Evolutionary conservation across 2,113 vertebrate genomes (phyloP).

Genomic region (Arvicanthis niloticus): DNA sequence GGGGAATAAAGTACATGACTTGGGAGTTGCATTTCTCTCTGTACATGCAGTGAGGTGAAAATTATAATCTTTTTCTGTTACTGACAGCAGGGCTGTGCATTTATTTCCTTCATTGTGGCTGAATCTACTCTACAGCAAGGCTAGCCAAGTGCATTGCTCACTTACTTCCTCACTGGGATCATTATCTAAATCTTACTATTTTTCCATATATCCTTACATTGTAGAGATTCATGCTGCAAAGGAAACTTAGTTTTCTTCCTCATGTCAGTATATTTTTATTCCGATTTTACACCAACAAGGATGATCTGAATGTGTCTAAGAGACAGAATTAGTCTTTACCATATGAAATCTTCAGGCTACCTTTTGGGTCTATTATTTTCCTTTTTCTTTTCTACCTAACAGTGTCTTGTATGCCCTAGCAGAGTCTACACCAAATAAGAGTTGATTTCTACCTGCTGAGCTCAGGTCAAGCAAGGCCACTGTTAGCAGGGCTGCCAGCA

Average conservation of each 20-base stretch:
- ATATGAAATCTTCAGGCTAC: neutral
- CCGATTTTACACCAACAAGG: too few species aligned
- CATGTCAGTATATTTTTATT: neutral
- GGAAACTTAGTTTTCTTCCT: neutral
- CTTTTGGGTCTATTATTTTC: neutral
- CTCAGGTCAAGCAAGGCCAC: neutral
- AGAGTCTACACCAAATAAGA: too few species aligned
- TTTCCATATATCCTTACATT: too few species aligned
- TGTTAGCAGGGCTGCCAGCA: neutral
- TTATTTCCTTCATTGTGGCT: neutral
- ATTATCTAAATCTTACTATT: neutral
- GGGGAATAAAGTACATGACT: neutral
- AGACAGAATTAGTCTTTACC: neutral
- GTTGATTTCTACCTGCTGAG: neutral
- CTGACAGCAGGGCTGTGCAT: neutral
- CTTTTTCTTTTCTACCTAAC: neutral
- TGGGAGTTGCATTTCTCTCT: neutral
- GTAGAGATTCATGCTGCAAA: neutral
- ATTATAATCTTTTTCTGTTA: too few species aligned
- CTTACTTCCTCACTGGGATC: neutral
- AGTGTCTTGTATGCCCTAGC: too few species aligned
- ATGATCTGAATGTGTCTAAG: neutral
- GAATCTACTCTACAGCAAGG: rapidly evolving
- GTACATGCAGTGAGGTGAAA: neutral
- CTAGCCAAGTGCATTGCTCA: neutral